A percentile compares a stretch with the other conserved stretches of the same genome.
Evolutionary conservation across 1,140 invertebrate genomes (phyloP).

Genomic region (Cryptotermes secundus): DNA sequence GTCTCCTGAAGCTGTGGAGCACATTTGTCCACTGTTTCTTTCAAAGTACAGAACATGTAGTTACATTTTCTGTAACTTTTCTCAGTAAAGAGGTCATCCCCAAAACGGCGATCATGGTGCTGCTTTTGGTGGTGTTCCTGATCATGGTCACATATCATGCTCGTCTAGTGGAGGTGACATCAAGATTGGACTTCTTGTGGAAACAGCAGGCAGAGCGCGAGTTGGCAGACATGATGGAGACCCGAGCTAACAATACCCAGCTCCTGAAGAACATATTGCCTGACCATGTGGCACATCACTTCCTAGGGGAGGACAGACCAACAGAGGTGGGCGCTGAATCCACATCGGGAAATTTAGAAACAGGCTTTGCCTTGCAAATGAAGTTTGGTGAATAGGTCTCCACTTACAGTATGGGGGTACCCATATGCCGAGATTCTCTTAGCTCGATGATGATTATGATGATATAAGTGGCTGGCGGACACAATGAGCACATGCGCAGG

Average conservation of each 20-base stretch:
- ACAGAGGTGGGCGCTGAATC: slow-evolving; percentile 59
- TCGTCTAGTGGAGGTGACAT: slow-evolving; percentile 85
- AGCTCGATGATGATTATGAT: too few relatives aligned
- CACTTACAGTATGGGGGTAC: too few relatives aligned
- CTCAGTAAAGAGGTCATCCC: not conserved
- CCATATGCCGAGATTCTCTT: too few relatives aligned
- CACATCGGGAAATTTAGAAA: not conserved
- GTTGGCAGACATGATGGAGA: slow-evolving; percentile 87
- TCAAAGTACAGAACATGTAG: too few relatives aligned
- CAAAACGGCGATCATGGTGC: slow-evolving; percentile 59
- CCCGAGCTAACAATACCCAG: slow-evolving; percentile 80
- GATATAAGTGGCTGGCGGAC: too few relatives aligned
- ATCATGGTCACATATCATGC: slow-evolving; percentile 88
- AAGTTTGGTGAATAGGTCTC: too few relatives aligned
- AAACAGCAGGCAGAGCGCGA: slow-evolving; percentile 90
- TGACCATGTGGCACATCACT: slow-evolving; percentile 92
- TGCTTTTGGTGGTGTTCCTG: slow-evolving; percentile 78
- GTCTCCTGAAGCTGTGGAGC: too few relatives aligned
- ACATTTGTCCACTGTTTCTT: too few relatives aligned
- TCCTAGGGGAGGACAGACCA: slow-evolving; percentile 74
- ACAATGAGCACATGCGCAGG: too few relatives aligned
- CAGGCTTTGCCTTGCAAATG: too few relatives aligned
- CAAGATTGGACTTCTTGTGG: slow-evolving; percentile 92
- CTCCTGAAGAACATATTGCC: slow-evolving; percentile 92
- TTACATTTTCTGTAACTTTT: too few relatives aligned